Evolutionary conservation across 2,113 vertebrate species (phyloP).

Genomic region (Perca flavescens): DNA sequence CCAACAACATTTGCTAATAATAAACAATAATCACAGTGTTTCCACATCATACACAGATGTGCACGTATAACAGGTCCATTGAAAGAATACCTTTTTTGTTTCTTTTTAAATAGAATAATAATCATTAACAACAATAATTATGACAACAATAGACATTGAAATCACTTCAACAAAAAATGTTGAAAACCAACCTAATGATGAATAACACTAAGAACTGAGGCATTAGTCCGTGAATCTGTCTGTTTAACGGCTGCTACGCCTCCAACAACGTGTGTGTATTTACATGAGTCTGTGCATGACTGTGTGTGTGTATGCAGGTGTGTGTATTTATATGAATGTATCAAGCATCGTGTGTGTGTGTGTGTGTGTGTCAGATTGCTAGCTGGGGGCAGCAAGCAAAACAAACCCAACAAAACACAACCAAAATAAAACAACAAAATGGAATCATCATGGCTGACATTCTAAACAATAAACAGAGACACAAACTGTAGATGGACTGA

Average conservation of each 20-base stretch:
- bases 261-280: constrained; percentile 37
- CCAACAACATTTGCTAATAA: constrained; percentile 73
- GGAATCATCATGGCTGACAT: constrained; percentile 74
- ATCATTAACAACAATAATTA: constrained; percentile 67
- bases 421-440: constrained; percentile 58
- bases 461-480: constrained; percentile 51
- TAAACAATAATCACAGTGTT: constrained; percentile 80
- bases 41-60: constrained; percentile 75
- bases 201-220: constrained; percentile 54
- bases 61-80: constrained; percentile 75
- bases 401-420: constrained; percentile 43
- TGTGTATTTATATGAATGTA: constrained; percentile 20
- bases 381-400: constrained; percentile 54
- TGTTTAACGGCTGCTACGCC: constrained; percentile 49
- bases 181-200: constrained; percentile 62
- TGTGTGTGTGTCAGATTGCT: constrained; percentile 37
- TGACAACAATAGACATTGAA: constrained; percentile 71
- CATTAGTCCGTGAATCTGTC: constrained; percentile 44
- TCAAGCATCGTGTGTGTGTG: constrained; percentile 20
- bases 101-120: constrained; percentile 80
- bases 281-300: constrained; percentile 15
- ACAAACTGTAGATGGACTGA: constrained; percentile 67
- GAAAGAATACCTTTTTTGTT: constrained; percentile 73
- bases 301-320: constrained; percentile 4
- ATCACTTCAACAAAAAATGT: constrained; percentile 57